Conservation (phyloP, 2,888 invertebrate genomes). For the Furcula furcula region DNA sequence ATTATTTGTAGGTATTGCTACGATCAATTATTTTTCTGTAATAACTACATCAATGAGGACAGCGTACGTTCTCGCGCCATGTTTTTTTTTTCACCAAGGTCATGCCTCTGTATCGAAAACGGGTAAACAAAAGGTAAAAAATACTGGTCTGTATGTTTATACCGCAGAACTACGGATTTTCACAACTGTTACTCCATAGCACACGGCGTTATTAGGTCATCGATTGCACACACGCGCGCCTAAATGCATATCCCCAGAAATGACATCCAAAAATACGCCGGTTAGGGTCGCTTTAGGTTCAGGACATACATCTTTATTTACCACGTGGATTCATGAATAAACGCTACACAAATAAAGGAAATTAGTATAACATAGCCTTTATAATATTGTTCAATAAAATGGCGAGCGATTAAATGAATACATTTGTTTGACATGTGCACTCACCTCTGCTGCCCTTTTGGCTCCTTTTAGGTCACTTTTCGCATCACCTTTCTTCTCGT, state of each 20-base stretch:
- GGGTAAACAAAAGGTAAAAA: slow-evolving; percentile 72
- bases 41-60: slow-evolving; percentile 50
- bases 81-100: slow-evolving; percentile 78
- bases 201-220: slow-evolving; percentile 56
- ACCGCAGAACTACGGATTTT: slow-evolving; percentile 18
- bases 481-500: slow-evolving; percentile 86
- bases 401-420: slow-evolving; percentile 77
- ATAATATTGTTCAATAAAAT: slow-evolving; percentile 73
- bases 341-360: slow-evolving; percentile 22
- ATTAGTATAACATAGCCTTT: slow-evolving; percentile 38
- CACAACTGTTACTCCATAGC: slow-evolving; percentile 21
- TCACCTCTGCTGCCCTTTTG: slow-evolving; percentile 94
- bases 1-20: slow-evolving; percentile 24
- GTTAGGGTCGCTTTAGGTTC: slow-evolving; percentile 38
- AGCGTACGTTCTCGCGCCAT: slow-evolving; percentile 76
- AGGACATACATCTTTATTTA: slow-evolving; percentile 26
- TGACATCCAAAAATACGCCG: slow-evolving; percentile 75
- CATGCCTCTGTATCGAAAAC: slow-evolving; percentile 72
- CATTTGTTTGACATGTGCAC: slow-evolving; percentile 80
- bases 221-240: slow-evolving; percentile 63
- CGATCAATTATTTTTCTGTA: slow-evolving; percentile 33
- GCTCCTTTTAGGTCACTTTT: slow-evolving; percentile 93
- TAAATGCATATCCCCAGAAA: slow-evolving; percentile 50
- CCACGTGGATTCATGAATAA: slow-evolving; percentile 49
- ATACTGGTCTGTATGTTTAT: slow-evolving; percentile 21